Conservation (phyloP, 2,797 vertebrate species). For the Malacoctenus gilli region DNA sequence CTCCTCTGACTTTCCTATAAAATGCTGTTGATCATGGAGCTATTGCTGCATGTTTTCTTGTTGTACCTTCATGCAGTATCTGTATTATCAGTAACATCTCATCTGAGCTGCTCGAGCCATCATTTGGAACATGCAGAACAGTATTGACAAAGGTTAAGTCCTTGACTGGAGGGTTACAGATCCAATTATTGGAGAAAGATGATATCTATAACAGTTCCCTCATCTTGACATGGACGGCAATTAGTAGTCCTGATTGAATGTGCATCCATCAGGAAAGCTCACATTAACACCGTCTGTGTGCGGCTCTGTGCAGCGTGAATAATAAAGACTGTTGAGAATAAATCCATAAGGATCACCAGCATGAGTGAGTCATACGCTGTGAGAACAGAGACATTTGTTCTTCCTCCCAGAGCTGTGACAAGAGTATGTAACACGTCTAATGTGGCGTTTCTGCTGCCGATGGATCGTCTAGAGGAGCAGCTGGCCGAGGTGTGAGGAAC, state of each 20-base stretch:
- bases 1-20: too few species aligned
- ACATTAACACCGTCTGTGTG: background rate
- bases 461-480: too few species aligned
- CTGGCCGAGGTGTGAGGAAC: too few species aligned
- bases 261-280: slow-evolving; percentile 1
- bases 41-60: too few species aligned
- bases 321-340: background rate
- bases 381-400: too few species aligned
- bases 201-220: slow-evolving; percentile 26
- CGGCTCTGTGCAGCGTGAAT: background rate
- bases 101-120: background rate
- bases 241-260: slow-evolving; percentile 25
- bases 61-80: too few species aligned
- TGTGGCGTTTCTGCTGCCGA: too few species aligned
- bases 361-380: too few species aligned
- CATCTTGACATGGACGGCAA: slow-evolving; percentile 15
- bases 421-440: too few species aligned
- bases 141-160: slow-evolving; percentile 35
- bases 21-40: too few species aligned
- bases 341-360: slow-evolving; percentile 22
- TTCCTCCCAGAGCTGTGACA: too few species aligned
- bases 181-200: slow-evolving; percentile 34
- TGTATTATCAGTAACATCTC: too few species aligned
- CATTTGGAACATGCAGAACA: background rate
- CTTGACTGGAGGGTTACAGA: slow-evolving; percentile 8